Conservation (phyloP, 2,113 vertebrate genomes). For the Entelurus aequoreus region DNA sequence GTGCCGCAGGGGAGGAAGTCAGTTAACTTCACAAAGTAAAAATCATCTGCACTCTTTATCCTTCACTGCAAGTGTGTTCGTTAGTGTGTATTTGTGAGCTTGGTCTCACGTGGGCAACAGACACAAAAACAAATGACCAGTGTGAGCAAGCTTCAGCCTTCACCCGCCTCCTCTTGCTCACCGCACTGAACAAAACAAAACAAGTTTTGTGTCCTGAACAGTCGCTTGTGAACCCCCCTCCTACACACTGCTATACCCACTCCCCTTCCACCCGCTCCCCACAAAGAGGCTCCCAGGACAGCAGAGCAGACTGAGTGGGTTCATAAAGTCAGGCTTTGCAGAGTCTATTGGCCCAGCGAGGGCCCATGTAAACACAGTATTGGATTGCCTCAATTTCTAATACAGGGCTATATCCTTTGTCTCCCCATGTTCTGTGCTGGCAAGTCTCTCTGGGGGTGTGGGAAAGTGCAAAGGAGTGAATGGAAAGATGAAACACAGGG, state of each 20-base stretch:
- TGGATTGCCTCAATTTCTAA: slow-evolving; percentile 31
- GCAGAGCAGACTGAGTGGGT: slow-evolving; percentile 32
- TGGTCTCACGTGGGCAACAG: slow-evolving; percentile 30
- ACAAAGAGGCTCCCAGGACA: slow-evolving; percentile 41
- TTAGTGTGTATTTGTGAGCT: slow-evolving; percentile 11
- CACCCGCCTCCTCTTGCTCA: slow-evolving; percentile 1
- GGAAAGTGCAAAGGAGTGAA: slow-evolving; percentile 23
- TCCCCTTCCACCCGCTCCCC: slow-evolving; percentile 9
- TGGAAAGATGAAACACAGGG: slow-evolving; percentile 1
- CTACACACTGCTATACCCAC: slow-evolving; percentile 17
- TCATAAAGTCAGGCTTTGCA: slow-evolving; percentile 39
- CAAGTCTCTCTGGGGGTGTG: slow-evolving; percentile 13
- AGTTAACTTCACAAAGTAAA: slow-evolving; percentile 3
- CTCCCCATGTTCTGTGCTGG: slow-evolving; percentile 30
- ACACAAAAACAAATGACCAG: slow-evolving; percentile 41
- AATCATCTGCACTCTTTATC: slow-evolving; percentile 13
- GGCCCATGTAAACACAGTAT: slow-evolving; percentile 49
- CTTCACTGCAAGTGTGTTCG: slow-evolving; percentile 12
- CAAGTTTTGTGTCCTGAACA: slow-evolving; percentile 65
- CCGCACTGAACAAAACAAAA: slow-evolving; percentile 60
- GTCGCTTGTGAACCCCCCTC: slow-evolving; percentile 60
- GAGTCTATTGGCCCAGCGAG: slow-evolving; percentile 42
- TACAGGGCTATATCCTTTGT: slow-evolving; percentile 26
- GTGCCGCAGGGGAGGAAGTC: slow-evolving; percentile 16
- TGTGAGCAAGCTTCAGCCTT: slow-evolving; percentile 22